Base-by-base conservation (phyloP, 1,140 invertebrate genomes). In the Hermetia illucens region DNA sequence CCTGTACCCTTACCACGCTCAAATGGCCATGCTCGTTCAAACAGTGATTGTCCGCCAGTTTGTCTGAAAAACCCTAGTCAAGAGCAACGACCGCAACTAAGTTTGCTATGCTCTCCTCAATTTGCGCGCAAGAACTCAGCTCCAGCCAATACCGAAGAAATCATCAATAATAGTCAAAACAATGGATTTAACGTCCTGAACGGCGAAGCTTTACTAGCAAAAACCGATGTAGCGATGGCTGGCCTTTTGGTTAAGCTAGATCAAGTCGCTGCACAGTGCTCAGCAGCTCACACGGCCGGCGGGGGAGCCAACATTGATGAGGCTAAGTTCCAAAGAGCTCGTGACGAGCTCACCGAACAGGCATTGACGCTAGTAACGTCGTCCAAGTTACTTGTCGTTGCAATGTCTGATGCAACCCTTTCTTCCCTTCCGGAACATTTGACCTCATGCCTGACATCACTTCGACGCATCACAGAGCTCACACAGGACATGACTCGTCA, bases 301-400 rank as follows among this genome's bases (percentile, higher is more conserved):
- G 77, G 78, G 1, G 77, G 77, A 0, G 67, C 69, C 29, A 70
- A 72, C 38, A 78, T 80, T 45, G 76, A 77, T 47, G 79, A 82
- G 55, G 67, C 71, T 20, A 79, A 78, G 47, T 82, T 80, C 53
- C 62, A 79, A 65, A 66, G 66, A 10, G 78, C 81, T 4, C 75
- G 78, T 50, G 82, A 85, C 41, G 73, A 79, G 46, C 60, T 91
- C n/a, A 80, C 81, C 0, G 66, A 72, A 21, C 81, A 86, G 55
- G 80, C 83, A 0, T 66, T 85, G 35, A 75, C 80, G 8, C 71
- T 90, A 48, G 84, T 90, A 24, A 83, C 79, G 0, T 77, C 83
- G 19, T 86, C 83, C 6, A 85, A 90, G 45, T 64, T 79, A 25
- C 66, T 92, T 42, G 85, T 91, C 10, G 80, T 83, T 32, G 75